phyloP scores from a whole-genome alignment of 2,888 invertebrate genomes.

The Sarcophaga carnaria region DNA sequence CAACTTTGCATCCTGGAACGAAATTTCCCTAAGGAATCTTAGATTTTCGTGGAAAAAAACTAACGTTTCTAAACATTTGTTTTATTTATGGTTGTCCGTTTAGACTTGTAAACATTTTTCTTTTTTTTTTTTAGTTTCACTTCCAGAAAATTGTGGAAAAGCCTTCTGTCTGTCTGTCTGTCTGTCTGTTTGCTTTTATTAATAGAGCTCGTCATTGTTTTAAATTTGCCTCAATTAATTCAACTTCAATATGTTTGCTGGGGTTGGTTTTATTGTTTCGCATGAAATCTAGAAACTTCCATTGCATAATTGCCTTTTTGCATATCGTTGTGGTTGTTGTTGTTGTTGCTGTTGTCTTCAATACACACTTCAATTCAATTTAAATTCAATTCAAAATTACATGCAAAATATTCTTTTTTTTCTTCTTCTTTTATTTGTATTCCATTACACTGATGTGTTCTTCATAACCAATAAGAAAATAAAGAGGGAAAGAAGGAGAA shows the following conservation, averaged over 20 bases:
- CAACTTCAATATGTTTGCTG: background rate
- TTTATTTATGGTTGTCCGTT: too few relatives aligned
- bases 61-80: too few relatives aligned
- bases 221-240: slow-evolving; percentile 16
- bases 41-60: too few relatives aligned
- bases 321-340: background rate
- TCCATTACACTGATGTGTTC: slow-evolving; percentile 24
- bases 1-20: too few relatives aligned
- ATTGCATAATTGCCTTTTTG: slow-evolving; percentile 48
- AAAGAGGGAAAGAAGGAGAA: background rate
- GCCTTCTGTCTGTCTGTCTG: background rate
- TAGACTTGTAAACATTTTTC: too few relatives aligned
- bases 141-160: slow-evolving; percentile 47
- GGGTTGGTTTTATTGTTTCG: slow-evolving; percentile 5
- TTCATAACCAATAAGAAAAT: slow-evolving; percentile 8
- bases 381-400: slow-evolving; percentile 64
- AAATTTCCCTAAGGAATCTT: too few relatives aligned
- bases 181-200: background rate
- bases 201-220: background rate
- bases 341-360: background rate
- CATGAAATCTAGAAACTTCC: slow-evolving; percentile 37
- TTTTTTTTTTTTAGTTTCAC: background rate
- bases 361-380: slow-evolving; percentile 61
- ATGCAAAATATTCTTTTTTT: slow-evolving; percentile 23
- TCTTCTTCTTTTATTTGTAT: too few relatives aligned